Conservation (phyloP, 2,888 invertebrate genomes). For the Tryphoninae sp. region DNA sequence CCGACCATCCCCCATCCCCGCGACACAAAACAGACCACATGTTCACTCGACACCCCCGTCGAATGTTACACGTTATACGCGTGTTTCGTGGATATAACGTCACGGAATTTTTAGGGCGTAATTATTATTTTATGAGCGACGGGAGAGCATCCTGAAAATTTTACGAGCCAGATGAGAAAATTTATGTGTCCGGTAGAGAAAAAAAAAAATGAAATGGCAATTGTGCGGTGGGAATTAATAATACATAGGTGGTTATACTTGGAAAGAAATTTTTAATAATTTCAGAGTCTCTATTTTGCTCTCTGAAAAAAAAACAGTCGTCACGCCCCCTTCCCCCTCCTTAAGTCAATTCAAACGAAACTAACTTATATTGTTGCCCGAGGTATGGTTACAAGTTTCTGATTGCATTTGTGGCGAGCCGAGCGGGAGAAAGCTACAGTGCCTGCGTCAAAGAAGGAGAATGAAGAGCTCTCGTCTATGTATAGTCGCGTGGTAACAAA, state of each 20-base stretch:
- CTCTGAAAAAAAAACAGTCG: too few relatives aligned
- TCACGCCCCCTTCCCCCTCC: too few relatives aligned
- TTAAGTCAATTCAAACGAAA: too few relatives aligned
- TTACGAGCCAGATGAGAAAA: constrained; percentile 60
- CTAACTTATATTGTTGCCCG: constrained; percentile 16
- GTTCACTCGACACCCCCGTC: constrained; percentile 72
- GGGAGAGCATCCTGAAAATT: constrained; percentile 70
- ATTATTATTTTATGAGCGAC: constrained; percentile 77
- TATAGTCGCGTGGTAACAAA: constrained; percentile 72
- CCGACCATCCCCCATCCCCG: constrained; percentile 58
- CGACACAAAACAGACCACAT: constrained; percentile 74
- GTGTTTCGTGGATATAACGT: constrained; percentile 49
- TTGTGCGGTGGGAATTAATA: not conserved
- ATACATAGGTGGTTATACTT: not conserved
- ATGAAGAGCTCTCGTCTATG: constrained; percentile 61
- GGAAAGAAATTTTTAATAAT: not conserved
- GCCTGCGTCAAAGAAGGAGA: constrained; percentile 65
- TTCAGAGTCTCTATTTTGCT: too few relatives aligned
- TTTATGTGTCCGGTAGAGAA: not conserved
- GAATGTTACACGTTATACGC: constrained; percentile 24
- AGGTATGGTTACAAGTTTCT: constrained; percentile 31
- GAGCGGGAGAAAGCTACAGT: constrained; percentile 47
- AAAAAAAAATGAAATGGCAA: not conserved
- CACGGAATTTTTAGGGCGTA: constrained; percentile 72
- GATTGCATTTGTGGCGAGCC: constrained; percentile 42